Percentiles rank a stretch among this genome's conserved stretches.
Conservation (phyloP, 2,113 vertebrate species). For the Festucalex cinctus region DNA sequence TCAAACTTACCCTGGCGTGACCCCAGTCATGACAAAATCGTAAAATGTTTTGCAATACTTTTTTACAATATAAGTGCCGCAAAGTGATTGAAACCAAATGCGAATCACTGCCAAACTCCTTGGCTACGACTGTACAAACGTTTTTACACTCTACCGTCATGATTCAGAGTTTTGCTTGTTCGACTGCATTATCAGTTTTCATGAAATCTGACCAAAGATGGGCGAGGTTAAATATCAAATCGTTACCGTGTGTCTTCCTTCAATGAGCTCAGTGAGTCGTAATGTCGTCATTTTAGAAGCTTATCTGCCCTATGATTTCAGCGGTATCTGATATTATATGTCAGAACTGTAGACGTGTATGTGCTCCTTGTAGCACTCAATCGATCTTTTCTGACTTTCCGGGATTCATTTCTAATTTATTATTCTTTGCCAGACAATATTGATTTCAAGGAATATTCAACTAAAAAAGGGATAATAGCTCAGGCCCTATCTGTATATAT, state of each 20-base stretch:
- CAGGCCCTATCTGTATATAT: not conserved
- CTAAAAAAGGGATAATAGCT: not conserved
- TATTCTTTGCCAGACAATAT: constrained; percentile 5
- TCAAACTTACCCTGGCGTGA: no score
- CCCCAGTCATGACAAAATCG: no score
- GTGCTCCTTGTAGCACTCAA: constrained; percentile 6
- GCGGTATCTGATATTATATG: constrained; percentile 1
- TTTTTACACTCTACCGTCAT: no score
- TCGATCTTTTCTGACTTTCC: constrained; percentile 7
- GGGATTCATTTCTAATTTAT: constrained; percentile 8
- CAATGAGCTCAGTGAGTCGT: not conserved
- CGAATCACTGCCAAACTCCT: no score
- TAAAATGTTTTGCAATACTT: no score
- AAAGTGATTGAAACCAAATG: no score
- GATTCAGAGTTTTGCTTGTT: not conserved
- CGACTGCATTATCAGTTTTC: not conserved
- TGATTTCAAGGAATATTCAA: constrained; percentile 7
- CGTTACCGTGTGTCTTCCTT: not conserved
- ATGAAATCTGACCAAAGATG: not conserved
- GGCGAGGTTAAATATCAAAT: not conserved
- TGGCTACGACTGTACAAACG: no score
- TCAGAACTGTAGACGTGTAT: not conserved
- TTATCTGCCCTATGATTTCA: not conserved
- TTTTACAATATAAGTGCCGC: no score
- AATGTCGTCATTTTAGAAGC: not conserved